phyloP scores from a whole-genome alignment of 2,888 invertebrate species.

The Cryptosula pallasiana region DNA sequence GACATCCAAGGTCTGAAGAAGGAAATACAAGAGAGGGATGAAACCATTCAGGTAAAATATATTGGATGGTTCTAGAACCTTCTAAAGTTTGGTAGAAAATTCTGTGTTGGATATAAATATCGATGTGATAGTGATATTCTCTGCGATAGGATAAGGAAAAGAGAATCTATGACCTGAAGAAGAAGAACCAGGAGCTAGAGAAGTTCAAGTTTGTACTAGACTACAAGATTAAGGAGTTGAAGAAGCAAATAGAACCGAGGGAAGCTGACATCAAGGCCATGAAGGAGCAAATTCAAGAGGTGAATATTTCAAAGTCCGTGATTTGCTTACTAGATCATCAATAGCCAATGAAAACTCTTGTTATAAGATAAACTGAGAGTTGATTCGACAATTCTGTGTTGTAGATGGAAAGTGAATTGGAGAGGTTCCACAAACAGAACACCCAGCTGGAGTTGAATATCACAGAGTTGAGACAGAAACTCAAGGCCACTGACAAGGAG shows the following conservation, averaged over 20 bases:
- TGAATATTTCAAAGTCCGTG: too few relatives aligned
- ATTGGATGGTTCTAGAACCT: too few relatives aligned
- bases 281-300: conserved; percentile 66
- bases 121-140: background rate
- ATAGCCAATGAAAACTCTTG: too few relatives aligned
- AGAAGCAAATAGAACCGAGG: conserved; percentile 78
- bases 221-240: conserved; percentile 81
- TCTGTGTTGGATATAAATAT: background rate
- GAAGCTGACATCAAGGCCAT: conserved; percentile 78
- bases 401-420: conserved; percentile 74
- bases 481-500: conserved; percentile 67
- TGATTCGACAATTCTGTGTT: too few relatives aligned
- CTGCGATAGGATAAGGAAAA: conserved; percentile 61
- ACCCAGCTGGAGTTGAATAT: conserved; percentile 68
- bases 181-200: conserved; percentile 76
- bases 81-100: too few relatives aligned
- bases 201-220: conserved; percentile 85
- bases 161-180: conserved; percentile 74
- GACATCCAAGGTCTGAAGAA: conserved; percentile 75
- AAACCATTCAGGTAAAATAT: conserved; percentile 75
- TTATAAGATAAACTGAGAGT: too few relatives aligned
- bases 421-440: conserved; percentile 71
- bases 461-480: conserved; percentile 71
- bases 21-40: conserved; percentile 77
- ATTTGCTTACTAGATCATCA: too few relatives aligned